phyloP scores from a whole-genome alignment of 2,888 invertebrate genomes.

The Hypercompe scribonia region DNA sequence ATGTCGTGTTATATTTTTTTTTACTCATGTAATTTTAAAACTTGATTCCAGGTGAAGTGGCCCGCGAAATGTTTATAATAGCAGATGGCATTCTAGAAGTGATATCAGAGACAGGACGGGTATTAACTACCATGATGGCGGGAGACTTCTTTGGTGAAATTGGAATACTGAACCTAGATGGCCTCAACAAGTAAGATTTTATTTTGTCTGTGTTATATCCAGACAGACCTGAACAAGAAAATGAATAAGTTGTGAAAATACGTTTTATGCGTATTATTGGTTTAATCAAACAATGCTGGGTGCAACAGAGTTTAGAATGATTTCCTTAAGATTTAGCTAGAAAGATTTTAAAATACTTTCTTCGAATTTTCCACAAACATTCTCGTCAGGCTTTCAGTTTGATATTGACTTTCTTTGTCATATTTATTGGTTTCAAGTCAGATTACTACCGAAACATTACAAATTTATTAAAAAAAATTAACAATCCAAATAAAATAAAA shows the following conservation, averaged over 20 bases:
- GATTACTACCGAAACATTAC: too few species aligned
- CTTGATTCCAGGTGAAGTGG: conserved; percentile 89
- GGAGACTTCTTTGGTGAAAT: conserved; percentile 99
- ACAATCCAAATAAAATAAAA: not conserved
- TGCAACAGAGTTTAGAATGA: too few species aligned
- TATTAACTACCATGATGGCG: conserved; percentile 98
- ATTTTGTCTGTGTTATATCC: not conserved
- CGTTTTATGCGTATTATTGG: not conserved
- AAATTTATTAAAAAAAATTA: not conserved
- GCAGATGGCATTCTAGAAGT: conserved; percentile 98
- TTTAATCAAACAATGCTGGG: not conserved
- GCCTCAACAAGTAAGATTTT: conserved; percentile 94
- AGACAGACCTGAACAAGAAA: not conserved
- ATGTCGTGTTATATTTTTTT: not conserved
- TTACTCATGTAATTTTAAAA: not conserved
- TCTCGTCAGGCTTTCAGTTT: too few species aligned
- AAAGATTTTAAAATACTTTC: too few species aligned
- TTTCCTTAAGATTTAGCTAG: too few species aligned
- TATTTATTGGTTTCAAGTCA: too few species aligned
- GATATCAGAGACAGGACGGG: conserved; percentile 96
- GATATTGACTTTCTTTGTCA: too few species aligned
- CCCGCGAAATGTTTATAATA: conserved; percentile 99
- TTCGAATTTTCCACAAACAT: too few species aligned
- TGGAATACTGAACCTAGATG: conserved; percentile 97
- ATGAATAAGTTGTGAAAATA: not conserved